phyloP scores from a whole-genome alignment of 2,888 invertebrate species.

The Coenonympha glycerion region DNA sequence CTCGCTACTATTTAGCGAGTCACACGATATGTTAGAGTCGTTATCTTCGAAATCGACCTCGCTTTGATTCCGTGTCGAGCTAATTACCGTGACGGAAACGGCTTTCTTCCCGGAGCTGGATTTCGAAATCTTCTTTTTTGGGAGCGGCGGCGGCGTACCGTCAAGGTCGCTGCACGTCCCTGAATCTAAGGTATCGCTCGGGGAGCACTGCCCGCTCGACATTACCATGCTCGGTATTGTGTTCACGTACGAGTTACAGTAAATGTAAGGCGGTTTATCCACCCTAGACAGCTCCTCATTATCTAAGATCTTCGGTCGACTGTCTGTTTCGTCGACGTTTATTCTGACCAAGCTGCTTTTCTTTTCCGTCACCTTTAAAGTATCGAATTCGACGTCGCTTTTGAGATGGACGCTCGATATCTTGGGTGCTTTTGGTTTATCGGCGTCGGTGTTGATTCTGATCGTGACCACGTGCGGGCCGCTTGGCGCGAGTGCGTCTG shows the following conservation, averaged over 20 bases:
- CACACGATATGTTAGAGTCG: conserved; percentile 87
- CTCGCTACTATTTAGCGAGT: conserved; percentile 86
- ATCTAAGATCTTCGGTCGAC: conserved; percentile 66
- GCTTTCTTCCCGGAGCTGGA: conserved; percentile 66
- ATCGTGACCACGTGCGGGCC: conserved; percentile 82
- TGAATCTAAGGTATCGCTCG: conserved; percentile 88
- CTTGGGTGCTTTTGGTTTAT: conserved; percentile 68
- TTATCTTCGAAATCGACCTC: conserved; percentile 82
- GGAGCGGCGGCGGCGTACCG: conserved; percentile 81
- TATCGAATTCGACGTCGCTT: conserved; percentile 64
- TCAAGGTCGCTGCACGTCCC: conserved; percentile 91
- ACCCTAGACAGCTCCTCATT: conserved; percentile 65
- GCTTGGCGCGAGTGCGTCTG: conserved; percentile 57
- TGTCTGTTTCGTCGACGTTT: conserved; percentile 66
- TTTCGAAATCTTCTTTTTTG: conserved; percentile 79
- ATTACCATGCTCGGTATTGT: conserved; percentile 76
- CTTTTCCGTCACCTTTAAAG: conserved; percentile 59
- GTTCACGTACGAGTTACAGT: conserved; percentile 77
- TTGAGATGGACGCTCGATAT: conserved; percentile 70
- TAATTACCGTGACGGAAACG: conserved; percentile 76
- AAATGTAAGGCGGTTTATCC: conserved; percentile 75
- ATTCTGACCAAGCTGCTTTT: conserved; percentile 77
- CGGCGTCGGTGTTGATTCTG: conserved; percentile 79
- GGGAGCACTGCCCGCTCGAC: conserved; percentile 88
- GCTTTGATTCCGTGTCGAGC: conserved; percentile 76